Conservation (phyloP, 2,113 vertebrate genomes). For the Perognathus longimembris region DNA sequence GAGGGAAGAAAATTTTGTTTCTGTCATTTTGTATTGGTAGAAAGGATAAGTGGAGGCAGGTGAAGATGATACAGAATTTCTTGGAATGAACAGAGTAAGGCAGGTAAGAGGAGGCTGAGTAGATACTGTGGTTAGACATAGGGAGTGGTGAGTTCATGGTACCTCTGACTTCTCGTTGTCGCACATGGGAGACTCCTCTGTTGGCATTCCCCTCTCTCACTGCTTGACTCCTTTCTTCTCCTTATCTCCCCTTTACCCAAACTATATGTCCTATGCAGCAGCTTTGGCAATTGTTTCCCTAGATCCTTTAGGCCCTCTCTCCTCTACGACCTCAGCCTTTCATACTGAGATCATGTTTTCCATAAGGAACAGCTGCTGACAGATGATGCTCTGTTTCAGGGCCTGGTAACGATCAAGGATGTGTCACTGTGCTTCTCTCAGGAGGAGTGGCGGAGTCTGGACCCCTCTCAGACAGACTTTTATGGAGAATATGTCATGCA, state of each 20-base stretch:
- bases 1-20: neutral
- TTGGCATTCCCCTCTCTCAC: neutral
- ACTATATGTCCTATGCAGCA: neutral
- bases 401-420: conserved; percentile 82
- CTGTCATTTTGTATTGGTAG: conserved; percentile 37
- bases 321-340: neutral
- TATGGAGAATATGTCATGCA: conserved; percentile 83
- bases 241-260: conserved; percentile 3
- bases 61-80: neutral
- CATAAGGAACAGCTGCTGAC: conserved; percentile 47
- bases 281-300: conserved; percentile 23
- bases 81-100: conserved; percentile 7
- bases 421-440: conserved; percentile 81
- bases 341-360: conserved; percentile 13
- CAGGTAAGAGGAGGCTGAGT: neutral
- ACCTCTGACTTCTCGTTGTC: neutral
- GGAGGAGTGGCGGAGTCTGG: conserved; percentile 82
- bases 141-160: neutral
- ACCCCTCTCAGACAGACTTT: conserved; percentile 81
- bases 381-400: conserved; percentile 75
- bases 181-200: neutral
- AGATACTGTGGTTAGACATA: neutral
- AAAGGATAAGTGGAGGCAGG: conserved; percentile 8
- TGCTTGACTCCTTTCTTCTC: neutral
- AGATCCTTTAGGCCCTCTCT: neutral